Percentiles rank a stretch among this genome's conserved stretches.
Evolutionary conservation across 2,888 invertebrate genomes (phyloP).

Genomic region (Chesias legatella): DNA sequence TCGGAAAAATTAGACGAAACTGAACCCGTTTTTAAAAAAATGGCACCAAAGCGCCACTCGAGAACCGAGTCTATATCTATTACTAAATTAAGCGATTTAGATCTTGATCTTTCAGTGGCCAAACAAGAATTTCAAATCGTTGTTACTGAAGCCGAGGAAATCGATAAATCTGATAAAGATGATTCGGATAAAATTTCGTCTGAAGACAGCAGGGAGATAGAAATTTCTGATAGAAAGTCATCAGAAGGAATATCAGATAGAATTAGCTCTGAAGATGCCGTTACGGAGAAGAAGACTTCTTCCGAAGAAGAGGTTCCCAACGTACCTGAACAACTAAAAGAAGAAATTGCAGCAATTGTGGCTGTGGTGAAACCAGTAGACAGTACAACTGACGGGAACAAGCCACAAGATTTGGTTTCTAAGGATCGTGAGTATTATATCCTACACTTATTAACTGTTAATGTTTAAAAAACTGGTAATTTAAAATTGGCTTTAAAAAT

Average conservation of each 20-base stretch:
- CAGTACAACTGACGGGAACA: constrained; percentile 1
- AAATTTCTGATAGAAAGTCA: constrained; percentile 74
- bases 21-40: constrained; percentile 67
- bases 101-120: constrained; percentile 46
- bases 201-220: constrained; percentile 73
- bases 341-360: constrained; percentile 31
- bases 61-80: constrained; percentile 73
- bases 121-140: constrained; percentile 72
- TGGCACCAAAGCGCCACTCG: constrained; percentile 70
- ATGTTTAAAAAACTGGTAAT: too few relatives aligned
- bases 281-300: constrained; percentile 74
- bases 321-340: constrained; percentile 40
- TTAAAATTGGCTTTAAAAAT: too few relatives aligned
- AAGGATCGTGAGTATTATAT: constrained; percentile 10
- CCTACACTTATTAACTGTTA: too few relatives aligned
- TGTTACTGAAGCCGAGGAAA: constrained; percentile 74
- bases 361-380: constrained; percentile 12
- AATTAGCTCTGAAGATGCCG: constrained; percentile 76
- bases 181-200: constrained; percentile 78
- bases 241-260: constrained; percentile 75
- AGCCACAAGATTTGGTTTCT: background rate
- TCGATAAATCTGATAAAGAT: constrained; percentile 69
- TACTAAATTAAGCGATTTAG: constrained; percentile 66
- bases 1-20: constrained; percentile 55
- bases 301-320: constrained; percentile 64